Conservation (phyloP, 92 coral and sea anemone genomes). For the Ricordea florida region DNA sequence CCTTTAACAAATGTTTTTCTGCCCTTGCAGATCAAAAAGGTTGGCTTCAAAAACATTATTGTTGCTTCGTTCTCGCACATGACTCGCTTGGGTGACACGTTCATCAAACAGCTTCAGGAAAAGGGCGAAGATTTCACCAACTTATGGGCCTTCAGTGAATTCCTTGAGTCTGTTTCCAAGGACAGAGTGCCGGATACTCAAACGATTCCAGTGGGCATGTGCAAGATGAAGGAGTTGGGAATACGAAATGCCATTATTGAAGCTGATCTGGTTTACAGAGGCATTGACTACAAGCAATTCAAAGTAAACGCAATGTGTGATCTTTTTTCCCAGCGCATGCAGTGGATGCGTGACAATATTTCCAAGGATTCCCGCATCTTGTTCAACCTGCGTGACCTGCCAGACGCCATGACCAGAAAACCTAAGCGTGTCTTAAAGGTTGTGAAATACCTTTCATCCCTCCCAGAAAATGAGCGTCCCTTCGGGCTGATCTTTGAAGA, state of each 20-base stretch:
- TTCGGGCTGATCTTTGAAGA: constrained; percentile 73
- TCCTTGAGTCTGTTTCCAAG: constrained; percentile 63
- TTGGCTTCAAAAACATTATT: constrained; percentile 79
- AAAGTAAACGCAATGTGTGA: constrained; percentile 50
- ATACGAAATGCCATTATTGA: constrained; percentile 66
- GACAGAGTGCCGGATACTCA: constrained; percentile 52
- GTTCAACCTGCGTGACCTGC: constrained; percentile 56
- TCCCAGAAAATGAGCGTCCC: constrained; percentile 57
- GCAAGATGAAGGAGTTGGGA: constrained; percentile 71
- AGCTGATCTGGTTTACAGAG: constrained; percentile 68
- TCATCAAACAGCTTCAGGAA: constrained; percentile 55
- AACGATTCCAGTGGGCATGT: constrained; percentile 73
- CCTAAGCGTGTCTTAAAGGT: constrained; percentile 47
- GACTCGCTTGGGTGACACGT: constrained; percentile 88
- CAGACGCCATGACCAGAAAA: constrained; percentile 51
- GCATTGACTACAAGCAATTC: constrained; percentile 72
- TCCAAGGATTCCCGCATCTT: constrained; percentile 49
- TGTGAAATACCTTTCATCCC: constrained; percentile 54
- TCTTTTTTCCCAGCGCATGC: constrained; percentile 44
- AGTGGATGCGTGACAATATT: constrained; percentile 72
- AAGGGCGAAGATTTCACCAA: constrained; percentile 74
- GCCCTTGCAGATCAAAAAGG: constrained; percentile 63
- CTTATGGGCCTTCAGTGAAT: constrained; percentile 84
- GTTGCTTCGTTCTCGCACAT: constrained; percentile 90
- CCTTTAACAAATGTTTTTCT: too few relatives aligned